Percentiles rank a stretch among this genome's conserved stretches.
These are phyloP conservation scores for Rynchops niger DNA, from an alignment of 2,113 vertebrate genomes.

Conservation along the genomic window DNA sequence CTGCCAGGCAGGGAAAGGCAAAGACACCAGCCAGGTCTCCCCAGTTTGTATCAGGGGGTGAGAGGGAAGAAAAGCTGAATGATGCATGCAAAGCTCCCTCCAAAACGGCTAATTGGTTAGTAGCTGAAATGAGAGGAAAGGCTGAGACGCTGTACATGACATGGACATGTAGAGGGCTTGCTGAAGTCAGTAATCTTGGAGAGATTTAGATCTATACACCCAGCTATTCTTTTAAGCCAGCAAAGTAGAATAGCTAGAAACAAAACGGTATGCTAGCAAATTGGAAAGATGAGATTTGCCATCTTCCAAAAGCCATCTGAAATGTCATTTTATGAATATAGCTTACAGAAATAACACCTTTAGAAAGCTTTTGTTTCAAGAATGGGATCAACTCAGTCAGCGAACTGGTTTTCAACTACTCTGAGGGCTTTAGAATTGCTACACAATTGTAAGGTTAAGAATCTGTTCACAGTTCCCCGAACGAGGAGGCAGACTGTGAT, in stretches of 20 bases:
- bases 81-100: not conserved
- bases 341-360: not conserved
- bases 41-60: accelerated
- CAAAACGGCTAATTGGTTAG: not conserved
- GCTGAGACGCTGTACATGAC: accelerated
- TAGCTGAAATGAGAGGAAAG: not conserved
- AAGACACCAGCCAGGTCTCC: not conserved
- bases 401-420: not conserved
- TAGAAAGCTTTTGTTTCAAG: not conserved
- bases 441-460: not conserved
- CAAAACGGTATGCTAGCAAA: not conserved
- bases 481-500: accelerated
- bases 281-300: not conserved
- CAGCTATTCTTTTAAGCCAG: not conserved
- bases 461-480: not conserved
- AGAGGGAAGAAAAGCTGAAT: not conserved
- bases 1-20: not conserved
- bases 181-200: not conserved
- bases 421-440: not conserved
- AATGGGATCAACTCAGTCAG: not conserved
- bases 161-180: not conserved
- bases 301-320: not conserved
- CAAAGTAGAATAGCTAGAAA: not conserved
- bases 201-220: not conserved
- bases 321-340: not conserved